A percentile compares a stretch with the other conserved stretches of the same genome.
phyloP scores from a whole-genome alignment of 2,797 vertebrate genomes.

The Sebastes umbrosus region DNA sequence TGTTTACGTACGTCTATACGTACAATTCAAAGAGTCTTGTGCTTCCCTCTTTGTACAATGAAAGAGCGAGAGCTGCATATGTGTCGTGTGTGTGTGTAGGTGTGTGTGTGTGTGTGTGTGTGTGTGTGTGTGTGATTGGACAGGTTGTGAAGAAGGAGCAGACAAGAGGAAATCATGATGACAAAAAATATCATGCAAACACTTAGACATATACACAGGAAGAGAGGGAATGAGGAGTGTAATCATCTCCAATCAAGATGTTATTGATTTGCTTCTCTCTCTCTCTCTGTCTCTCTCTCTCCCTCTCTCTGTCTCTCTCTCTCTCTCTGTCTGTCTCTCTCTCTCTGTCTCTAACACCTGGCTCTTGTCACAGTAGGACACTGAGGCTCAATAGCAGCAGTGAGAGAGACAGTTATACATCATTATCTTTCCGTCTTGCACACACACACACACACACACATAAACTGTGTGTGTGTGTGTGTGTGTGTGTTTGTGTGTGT shows the following conservation, averaged over 20 bases:
- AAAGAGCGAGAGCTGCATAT: not conserved
- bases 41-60: not conserved
- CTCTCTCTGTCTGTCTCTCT: constrained; percentile 45
- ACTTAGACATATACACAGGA: constrained; percentile 47
- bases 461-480: not conserved
- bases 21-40: not conserved
- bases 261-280: constrained; percentile 71
- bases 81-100: not conserved
- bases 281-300: constrained; percentile 48
- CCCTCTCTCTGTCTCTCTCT: constrained; percentile 45
- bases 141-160: constrained; percentile 37
- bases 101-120: not conserved
- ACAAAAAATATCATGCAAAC: constrained; percentile 46
- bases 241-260: constrained; percentile 77
- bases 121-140: constrained; percentile 29
- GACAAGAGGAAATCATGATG: constrained; percentile 45
- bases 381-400: constrained; percentile 72
- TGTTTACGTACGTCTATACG: not conserved
- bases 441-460: not conserved
- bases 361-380: constrained; percentile 82
- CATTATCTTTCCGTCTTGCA: constrained; percentile 73
- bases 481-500: not conserved
- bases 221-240: constrained; percentile 60
- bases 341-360: constrained; percentile 79
- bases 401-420: constrained; percentile 75